A percentile compares a stretch with the other conserved stretches of the same genome.
phyloP scores from a whole-genome alignment of 1,140 invertebrate genomes.

The Drosophila oshimai region DNA sequence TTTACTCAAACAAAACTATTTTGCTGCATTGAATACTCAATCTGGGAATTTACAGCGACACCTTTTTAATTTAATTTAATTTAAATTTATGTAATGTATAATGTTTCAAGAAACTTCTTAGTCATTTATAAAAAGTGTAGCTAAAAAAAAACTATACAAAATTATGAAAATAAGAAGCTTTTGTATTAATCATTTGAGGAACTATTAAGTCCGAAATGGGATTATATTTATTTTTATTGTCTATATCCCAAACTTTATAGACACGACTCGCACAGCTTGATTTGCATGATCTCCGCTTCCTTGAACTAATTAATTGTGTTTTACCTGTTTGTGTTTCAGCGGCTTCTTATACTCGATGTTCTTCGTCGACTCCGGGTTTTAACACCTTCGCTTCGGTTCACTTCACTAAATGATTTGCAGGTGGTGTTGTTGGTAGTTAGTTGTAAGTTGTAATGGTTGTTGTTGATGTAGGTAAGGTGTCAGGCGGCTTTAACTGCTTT shows the following conservation, averaged over 20 bases:
- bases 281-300: background rate
- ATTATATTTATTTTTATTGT: background rate
- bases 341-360: background rate
- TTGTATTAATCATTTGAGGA: no score
- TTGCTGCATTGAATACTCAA: no score
- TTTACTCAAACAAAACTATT: background rate
- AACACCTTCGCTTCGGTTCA: slow-evolving; percentile 8
- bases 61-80: no score
- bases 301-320: background rate
- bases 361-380: background rate
- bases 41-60: no score
- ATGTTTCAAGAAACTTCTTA: no score
- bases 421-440: slow-evolving; percentile 1
- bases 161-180: no score
- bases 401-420: slow-evolving; percentile 23
- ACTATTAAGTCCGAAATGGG: background rate
- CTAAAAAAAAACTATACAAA: no score
- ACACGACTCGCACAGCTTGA: background rate
- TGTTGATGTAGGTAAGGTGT: slow-evolving; percentile 8
- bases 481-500: slow-evolving; percentile 48
- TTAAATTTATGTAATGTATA: no score
- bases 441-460: no score
- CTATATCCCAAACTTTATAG: background rate
- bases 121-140: no score
- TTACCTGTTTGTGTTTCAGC: slow-evolving; percentile 33